phyloP scores from a whole-genome alignment of 1,140 invertebrate species.

The Oppia nitens region DNA sequence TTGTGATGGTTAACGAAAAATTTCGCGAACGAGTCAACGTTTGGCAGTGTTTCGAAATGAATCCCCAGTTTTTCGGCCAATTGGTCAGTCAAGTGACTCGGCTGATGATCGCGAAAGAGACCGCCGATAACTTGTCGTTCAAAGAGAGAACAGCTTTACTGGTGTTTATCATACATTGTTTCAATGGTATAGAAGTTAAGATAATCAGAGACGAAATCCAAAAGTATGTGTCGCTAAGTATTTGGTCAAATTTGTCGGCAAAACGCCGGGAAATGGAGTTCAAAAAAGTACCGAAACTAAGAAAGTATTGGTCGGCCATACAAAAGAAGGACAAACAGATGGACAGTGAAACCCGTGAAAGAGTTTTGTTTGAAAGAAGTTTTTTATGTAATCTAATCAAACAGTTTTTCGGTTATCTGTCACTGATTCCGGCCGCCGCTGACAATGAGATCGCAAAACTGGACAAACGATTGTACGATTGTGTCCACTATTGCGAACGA shows the following conservation, averaged over 20 bases:
- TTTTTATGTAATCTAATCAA: conserved; percentile 77
- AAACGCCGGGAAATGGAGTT: conserved; percentile 66
- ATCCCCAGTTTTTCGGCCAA: conserved; percentile 57
- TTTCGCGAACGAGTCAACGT: conserved; percentile 87
- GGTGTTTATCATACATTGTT: conserved; percentile 86
- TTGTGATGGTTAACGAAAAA: conserved; percentile 96
- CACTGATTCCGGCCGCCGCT: conserved; percentile 41
- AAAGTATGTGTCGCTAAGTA: conserved; percentile 72
- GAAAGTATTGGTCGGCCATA: conserved; percentile 76
- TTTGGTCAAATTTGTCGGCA: conserved; percentile 79
- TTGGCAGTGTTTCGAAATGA: conserved; percentile 77
- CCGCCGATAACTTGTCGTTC: conserved; percentile 25
- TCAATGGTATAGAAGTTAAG: conserved; percentile 66
- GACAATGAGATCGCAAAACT: conserved; percentile 12
- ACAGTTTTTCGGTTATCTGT: conserved; percentile 70
- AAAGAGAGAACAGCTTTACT: conserved; percentile 71
- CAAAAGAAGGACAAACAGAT: conserved; percentile 59
- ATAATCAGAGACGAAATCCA: conserved; percentile 82
- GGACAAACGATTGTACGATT: conserved; percentile 38
- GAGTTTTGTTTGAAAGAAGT: conserved; percentile 64
- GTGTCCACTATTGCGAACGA: conserved; percentile 74
- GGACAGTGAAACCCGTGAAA: conserved; percentile 45
- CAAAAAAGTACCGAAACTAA: conserved; percentile 66
- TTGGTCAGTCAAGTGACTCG: conserved; percentile 75
- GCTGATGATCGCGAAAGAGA: conserved; percentile 42